Percentiles rank a stretch among this genome's conserved stretches.
Evolutionary conservation across 2,113 vertebrate genomes (phyloP).

Genomic region (Epinephelus fuscoguttatus): DNA sequence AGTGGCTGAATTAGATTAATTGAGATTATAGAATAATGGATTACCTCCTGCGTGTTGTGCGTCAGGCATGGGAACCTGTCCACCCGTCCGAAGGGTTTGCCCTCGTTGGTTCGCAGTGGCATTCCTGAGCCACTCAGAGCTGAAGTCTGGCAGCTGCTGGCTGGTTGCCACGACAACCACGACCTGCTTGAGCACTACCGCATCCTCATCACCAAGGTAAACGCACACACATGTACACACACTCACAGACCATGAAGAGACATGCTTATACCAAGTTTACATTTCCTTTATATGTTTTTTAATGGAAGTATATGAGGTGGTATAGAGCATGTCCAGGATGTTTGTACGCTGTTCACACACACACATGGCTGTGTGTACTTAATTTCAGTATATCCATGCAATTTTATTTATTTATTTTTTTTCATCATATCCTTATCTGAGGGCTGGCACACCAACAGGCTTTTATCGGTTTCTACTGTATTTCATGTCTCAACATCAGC

Average conservation of each 20-base stretch:
- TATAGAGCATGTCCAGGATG: background rate
- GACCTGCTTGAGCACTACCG: slow-evolving; percentile 94
- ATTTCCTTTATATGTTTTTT: background rate
- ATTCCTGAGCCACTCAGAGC: slow-evolving; percentile 96
- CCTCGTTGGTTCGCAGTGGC: slow-evolving; percentile 91
- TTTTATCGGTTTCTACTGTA: background rate
- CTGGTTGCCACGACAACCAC: slow-evolving; percentile 95
- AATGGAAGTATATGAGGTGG: background rate
- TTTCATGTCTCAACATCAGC: background rate
- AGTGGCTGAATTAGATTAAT: slow-evolving; percentile 8
- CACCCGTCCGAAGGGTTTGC: slow-evolving; percentile 91
- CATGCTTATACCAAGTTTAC: background rate
- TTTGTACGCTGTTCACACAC: background rate
- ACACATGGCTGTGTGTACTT: background rate
- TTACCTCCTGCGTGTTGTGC: slow-evolving; percentile 30
- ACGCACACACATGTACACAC: background rate
- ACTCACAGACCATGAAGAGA: background rate
- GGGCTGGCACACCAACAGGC: background rate
- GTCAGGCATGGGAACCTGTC: slow-evolving; percentile 94
- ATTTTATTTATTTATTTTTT: background rate
- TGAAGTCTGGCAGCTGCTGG: slow-evolving; percentile 97
- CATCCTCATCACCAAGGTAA: slow-evolving; percentile 97
- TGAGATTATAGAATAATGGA: slow-evolving; percentile 23
- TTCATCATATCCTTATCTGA: too few species aligned
- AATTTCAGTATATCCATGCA: background rate